Percentiles rank a stretch among this genome's conserved stretches.
phyloP scores from a whole-genome alignment of 2,113 vertebrate genomes.

The Tapirus terrestris region DNA sequence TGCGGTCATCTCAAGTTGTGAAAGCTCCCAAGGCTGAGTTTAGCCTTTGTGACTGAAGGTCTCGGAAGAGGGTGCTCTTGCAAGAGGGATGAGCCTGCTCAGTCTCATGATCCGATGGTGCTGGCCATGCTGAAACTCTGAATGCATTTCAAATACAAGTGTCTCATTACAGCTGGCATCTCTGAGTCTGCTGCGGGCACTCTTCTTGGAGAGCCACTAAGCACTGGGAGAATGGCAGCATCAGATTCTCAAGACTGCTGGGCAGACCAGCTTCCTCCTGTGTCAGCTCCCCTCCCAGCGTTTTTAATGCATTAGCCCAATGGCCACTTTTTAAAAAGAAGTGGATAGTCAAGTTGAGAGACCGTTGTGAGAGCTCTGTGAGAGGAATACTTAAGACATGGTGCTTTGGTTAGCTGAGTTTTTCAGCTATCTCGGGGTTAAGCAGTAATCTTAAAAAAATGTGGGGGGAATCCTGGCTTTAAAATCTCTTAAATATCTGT shows the following conservation, averaged over 20 bases:
- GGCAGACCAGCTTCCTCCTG: neutral
- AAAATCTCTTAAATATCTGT: slow-evolving; percentile 38
- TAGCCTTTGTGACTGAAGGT: slow-evolving; percentile 38
- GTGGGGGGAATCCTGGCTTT: neutral
- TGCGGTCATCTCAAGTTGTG: neutral
- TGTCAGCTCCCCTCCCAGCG: neutral
- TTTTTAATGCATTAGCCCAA: slow-evolving; percentile 2
- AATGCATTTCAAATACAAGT: slow-evolving; percentile 57
- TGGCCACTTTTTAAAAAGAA: slow-evolving; percentile 1
- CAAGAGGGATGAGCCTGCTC: slow-evolving; percentile 28
- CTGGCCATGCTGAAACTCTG: slow-evolving; percentile 61
- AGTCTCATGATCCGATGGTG: slow-evolving; percentile 30
- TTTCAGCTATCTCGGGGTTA: neutral
- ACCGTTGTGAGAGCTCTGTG: neutral
- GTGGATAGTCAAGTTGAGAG: neutral
- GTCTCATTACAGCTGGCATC: slow-evolving; percentile 68
- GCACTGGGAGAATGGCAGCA: slow-evolving; percentile 49
- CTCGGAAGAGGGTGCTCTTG: slow-evolving; percentile 68
- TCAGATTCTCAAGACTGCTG: slow-evolving; percentile 50
- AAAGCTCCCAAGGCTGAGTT: slow-evolving; percentile 40
- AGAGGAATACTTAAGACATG: neutral
- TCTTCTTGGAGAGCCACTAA: slow-evolving; percentile 39
- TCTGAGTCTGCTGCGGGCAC: slow-evolving; percentile 25
- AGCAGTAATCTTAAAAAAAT: neutral
- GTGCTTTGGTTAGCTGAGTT: slow-evolving; percentile 30